A percentile compares a stretch with the other conserved stretches of the same genome.
Evolutionary conservation across 2,113 vertebrate species (phyloP).

Genomic region (Riparia riparia): DNA sequence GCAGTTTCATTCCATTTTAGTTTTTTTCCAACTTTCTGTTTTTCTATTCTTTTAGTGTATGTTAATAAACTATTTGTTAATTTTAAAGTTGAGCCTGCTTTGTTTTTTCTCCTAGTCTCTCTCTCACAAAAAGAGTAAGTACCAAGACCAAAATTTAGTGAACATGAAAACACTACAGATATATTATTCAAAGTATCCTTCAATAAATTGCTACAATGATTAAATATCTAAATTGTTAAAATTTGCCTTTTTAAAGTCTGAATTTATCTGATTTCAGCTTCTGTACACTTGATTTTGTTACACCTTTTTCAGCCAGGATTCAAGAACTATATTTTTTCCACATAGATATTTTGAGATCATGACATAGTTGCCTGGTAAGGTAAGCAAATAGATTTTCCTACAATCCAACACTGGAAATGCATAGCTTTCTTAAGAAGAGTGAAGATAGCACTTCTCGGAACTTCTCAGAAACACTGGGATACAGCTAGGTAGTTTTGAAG

Average conservation of each 20-base stretch:
- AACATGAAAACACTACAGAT: not conserved
- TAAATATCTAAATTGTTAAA: not conserved
- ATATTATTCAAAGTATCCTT: not conserved
- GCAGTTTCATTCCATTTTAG: too few relatives aligned
- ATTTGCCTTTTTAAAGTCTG: not conserved
- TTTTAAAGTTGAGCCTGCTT: too few relatives aligned
- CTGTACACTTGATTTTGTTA: not conserved
- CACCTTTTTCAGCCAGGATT: not conserved
- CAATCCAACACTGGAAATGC: not conserved
- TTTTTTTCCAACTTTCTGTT: too few relatives aligned
- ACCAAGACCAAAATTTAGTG: too few relatives aligned
- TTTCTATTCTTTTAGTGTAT: too few relatives aligned
- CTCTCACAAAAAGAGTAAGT: too few relatives aligned
- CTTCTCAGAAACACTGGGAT: not conserved
- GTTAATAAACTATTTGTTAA: too few relatives aligned
- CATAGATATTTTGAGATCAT: not conserved
- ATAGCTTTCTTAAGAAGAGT: not conserved
- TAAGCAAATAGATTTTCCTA: not conserved
- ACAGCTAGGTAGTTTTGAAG: not conserved
- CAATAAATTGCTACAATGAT: not conserved
- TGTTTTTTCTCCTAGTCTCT: too few relatives aligned
- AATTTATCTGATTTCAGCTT: not conserved
- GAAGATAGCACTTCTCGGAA: not conserved
- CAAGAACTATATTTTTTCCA: not conserved
- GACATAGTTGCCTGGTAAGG: not conserved